Evolutionary conservation across 2,888 invertebrate species (phyloP).

Genomic region (Epinotia bilunana): DNA sequence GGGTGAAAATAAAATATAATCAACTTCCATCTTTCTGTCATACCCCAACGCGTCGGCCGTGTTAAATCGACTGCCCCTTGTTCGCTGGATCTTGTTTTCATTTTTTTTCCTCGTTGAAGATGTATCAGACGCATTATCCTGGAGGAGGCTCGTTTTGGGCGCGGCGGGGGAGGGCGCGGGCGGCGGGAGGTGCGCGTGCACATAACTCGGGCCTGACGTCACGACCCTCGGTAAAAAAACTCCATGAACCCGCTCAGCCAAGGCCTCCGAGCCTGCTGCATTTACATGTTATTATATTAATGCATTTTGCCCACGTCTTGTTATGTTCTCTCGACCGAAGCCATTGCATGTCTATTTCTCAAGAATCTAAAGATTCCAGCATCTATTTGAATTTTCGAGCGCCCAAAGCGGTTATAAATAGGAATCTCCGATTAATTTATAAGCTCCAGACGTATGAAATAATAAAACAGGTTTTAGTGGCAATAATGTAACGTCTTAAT

Average conservation of each 20-base stretch:
- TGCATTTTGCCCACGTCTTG: constrained; percentile 59
- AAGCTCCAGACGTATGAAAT: constrained; percentile 42
- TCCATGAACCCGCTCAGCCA: constrained; percentile 77
- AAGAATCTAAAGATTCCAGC: constrained; percentile 48
- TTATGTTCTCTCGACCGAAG: constrained; percentile 49
- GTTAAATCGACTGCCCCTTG: constrained; percentile 74
- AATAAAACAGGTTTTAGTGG: constrained; percentile 45
- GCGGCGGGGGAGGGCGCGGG: constrained; percentile 51
- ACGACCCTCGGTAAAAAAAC: constrained; percentile 73
- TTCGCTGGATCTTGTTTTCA: constrained; percentile 69
- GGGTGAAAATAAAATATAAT: constrained; percentile 52
- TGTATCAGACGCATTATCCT: constrained; percentile 80
- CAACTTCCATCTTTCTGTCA: constrained; percentile 64
- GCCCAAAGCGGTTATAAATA: constrained; percentile 33
- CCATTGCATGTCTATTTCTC: constrained; percentile 50
- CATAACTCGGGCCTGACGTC: constrained; percentile 80
- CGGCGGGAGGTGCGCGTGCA: constrained; percentile 63
- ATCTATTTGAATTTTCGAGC: constrained; percentile 47
- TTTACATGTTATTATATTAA: constrained; percentile 66
- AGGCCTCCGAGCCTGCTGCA: constrained; percentile 72
- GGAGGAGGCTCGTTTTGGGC: constrained; percentile 70
- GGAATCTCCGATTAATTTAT: constrained; percentile 41
- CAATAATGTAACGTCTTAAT: constrained; percentile 45
- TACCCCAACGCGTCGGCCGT: constrained; percentile 69
- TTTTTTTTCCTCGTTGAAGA: constrained; percentile 76